Evolutionary conservation across 2,797 vertebrate species (phyloP).

Genomic region (Basileuterus tristriatus): DNA sequence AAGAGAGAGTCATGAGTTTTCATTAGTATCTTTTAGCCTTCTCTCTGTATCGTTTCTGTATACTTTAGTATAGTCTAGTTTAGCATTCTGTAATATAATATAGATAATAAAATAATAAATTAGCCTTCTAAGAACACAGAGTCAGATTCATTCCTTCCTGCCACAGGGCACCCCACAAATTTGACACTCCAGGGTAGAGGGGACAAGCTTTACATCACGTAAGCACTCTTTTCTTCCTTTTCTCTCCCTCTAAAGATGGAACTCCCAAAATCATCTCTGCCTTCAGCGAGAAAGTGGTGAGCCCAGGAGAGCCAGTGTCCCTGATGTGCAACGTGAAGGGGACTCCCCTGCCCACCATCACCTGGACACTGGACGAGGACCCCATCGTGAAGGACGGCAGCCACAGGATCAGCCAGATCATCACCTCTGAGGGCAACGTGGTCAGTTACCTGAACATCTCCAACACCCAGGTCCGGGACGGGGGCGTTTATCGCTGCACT

Average conservation of each 20-base stretch:
- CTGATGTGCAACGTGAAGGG: constrained; percentile 97
- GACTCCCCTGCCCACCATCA: constrained; percentile 91
- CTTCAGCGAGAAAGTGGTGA: constrained; percentile 98
- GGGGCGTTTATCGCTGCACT: constrained; percentile 96
- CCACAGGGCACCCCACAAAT: too few relatives aligned
- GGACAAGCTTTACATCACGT: neutral
- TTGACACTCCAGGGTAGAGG: neutral
- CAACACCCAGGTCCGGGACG: constrained; percentile 94
- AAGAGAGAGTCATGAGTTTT: too few relatives aligned
- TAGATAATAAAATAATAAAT: too few relatives aligned
- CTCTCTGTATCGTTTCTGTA: too few relatives aligned
- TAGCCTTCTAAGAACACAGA: too few relatives aligned
- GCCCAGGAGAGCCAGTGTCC: constrained; percentile 92
- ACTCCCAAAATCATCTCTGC: constrained; percentile 97
- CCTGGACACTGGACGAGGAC: constrained; percentile 96
- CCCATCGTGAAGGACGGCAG: constrained; percentile 91
- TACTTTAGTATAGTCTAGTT: too few relatives aligned
- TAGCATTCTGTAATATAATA: too few relatives aligned
- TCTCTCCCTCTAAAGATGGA: constrained; percentile 82
- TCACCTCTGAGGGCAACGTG: constrained; percentile 92
- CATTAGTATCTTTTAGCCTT: too few relatives aligned
- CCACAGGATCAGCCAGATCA: constrained; percentile 93
- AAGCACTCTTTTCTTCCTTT: neutral
- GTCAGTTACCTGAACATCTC: constrained; percentile 98
- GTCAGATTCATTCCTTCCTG: too few relatives aligned